phyloP scores from a whole-genome alignment of 2,797 vertebrate genomes.

The Hozukius guyotensis region DNA sequence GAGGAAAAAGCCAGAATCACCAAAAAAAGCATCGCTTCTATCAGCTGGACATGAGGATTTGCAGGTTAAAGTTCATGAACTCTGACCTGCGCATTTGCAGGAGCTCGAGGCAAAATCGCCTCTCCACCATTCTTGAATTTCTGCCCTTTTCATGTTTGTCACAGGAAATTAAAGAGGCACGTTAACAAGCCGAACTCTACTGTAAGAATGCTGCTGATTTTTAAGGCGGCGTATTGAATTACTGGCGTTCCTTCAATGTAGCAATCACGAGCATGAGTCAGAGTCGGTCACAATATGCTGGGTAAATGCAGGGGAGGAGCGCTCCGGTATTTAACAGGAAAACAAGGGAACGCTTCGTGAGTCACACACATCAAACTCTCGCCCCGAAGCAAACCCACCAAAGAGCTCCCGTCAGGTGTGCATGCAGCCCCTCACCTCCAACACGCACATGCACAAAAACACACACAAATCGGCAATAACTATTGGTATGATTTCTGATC shows the following conservation, averaged over 20 bases:
- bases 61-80: slow-evolving; percentile 2
- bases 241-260: slow-evolving; percentile 14
- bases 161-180: background rate
- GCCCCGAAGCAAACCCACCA: slow-evolving; percentile 24
- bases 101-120: background rate
- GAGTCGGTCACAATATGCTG: slow-evolving; percentile 31
- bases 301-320: slow-evolving; percentile 38
- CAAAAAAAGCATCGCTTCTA: background rate
- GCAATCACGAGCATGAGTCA: slow-evolving; percentile 40
- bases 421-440: background rate
- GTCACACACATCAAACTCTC: slow-evolving; percentile 44
- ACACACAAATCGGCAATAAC: background rate
- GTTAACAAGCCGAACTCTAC: background rate
- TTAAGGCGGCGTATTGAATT: slow-evolving; percentile 9
- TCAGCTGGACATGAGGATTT: background rate
- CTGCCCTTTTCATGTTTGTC: background rate
- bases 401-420: slow-evolving; percentile 17
- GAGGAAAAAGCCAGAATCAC: background rate
- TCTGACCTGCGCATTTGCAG: background rate
- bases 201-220: background rate
- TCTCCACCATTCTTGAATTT: background rate
- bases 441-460: background rate
- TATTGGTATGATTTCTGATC: background rate
- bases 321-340: background rate
- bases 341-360: slow-evolving; percentile 45